Evolutionary conservation across 2,888 invertebrate genomes (phyloP), one percentile per base, ranked within the genome.

Genomic region (Dicranocentrus wangi): DNA sequence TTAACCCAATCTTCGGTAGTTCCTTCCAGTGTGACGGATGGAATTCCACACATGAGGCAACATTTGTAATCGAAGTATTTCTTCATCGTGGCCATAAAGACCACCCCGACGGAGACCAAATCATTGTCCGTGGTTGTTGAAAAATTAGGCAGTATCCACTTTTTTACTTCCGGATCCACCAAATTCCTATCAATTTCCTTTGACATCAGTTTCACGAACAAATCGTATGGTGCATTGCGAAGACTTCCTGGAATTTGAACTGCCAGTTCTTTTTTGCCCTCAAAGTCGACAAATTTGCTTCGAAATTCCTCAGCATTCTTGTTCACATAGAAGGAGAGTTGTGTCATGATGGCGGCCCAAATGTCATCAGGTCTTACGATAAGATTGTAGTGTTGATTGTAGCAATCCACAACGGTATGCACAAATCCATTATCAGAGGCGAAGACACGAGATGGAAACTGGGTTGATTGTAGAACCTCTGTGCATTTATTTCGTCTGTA

Each of bases 291-390:
- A 66, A 83, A 81, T 25, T 78, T 47, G 5, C 61, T 55, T 2
- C 83, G 69, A 68, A 75, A 83, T 51, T 81, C 47, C 43, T 83
- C 81, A 1, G 83, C 77, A 19, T 78, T 42, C 7, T 78, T 75
- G n/a, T 79, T 79, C n/a, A 83, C 55, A 55, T 83, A 83, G 23
- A 83, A 81, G 1, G 81, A 83, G 55, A 83, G 81, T 32, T 83
- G 83, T 0, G 83, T 81, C 65, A 83, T 81, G 13, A 81, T 83
- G 0, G 81, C 81, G 1, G 63, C 68, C 83, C 83, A 83, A 25
- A 83, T 42, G 58, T 83, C 81, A 53, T 83, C 83, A 1, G 81
- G 83, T 27, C 83, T 55, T 8, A 83, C 19, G 19, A 81, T 19
- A 1, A 83, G 42, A 23, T 83, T 72, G 27, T 83, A 65, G n/a